phyloP scores from a whole-genome alignment of 2,797 vertebrate species.

The Neoniphon sammara region DNA sequence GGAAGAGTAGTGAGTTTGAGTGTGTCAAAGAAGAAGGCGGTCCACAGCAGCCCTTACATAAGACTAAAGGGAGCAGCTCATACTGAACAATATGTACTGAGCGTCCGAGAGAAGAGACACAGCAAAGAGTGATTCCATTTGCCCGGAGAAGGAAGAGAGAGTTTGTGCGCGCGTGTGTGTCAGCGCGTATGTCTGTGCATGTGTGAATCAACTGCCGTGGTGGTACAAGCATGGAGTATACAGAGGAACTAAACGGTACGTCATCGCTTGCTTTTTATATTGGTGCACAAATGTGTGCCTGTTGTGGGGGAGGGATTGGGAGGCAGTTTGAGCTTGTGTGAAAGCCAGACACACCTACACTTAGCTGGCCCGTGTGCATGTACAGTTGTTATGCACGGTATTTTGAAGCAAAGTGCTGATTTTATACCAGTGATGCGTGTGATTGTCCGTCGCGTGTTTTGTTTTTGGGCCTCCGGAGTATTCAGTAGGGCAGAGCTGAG shows the following conservation, averaged over 20 bases:
- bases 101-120: constrained; percentile 13
- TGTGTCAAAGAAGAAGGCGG: constrained; percentile 25
- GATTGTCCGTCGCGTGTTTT: too few species aligned
- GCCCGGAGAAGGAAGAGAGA: constrained; percentile 1
- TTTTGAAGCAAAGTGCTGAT: too few species aligned
- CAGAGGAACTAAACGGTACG: constrained; percentile 40
- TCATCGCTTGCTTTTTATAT: constrained; percentile 7
- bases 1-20: constrained; percentile 10
- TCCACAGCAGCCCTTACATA: constrained; percentile 57
- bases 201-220: constrained; percentile 10
- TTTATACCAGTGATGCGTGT: too few species aligned
- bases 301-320: too few species aligned
- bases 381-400: too few species aligned
- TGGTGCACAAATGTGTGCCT: neutral
- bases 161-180: neutral
- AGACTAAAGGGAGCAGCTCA: constrained; percentile 36
- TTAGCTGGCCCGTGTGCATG: too few species aligned
- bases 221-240: constrained; percentile 38
- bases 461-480: too few species aligned
- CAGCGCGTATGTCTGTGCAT: neutral
- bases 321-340: neutral
- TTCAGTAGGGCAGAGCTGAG: too few species aligned
- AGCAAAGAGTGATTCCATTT: constrained; percentile 17
- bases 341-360: neutral
- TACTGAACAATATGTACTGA: constrained; percentile 53